Conservation (phyloP, 2,888 invertebrate species). For the Dynastes hyllus region DNA sequence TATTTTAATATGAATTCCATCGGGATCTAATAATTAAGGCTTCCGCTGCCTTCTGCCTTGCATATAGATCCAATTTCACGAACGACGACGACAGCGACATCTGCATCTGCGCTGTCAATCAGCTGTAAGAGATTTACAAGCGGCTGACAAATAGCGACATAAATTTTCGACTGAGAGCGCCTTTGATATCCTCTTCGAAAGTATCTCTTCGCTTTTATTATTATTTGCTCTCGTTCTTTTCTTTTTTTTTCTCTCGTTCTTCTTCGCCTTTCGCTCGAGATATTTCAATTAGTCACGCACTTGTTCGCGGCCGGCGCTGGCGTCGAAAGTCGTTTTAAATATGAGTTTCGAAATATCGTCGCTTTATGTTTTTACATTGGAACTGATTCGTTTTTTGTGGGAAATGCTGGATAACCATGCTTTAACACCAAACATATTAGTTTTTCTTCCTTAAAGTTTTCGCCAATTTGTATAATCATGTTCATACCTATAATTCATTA, state of each 20-base stretch:
- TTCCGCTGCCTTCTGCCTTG: conserved; percentile 8
- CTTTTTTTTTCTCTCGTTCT: conserved; percentile 53
- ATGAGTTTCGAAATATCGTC: too few relatives aligned
- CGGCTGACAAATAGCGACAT: conserved; percentile 63
- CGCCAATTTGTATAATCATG: too few relatives aligned
- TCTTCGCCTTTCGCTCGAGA: conserved; percentile 55
- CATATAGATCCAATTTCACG: conserved; percentile 7
- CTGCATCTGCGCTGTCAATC: conserved; percentile 56
- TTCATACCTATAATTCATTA: too few relatives aligned
- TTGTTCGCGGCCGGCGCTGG: conserved; percentile 57
- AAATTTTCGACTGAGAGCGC: conserved; percentile 57
- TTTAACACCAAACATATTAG: too few relatives aligned
- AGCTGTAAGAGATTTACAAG: conserved; percentile 53
- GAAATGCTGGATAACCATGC: too few relatives aligned
- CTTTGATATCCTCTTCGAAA: conserved; percentile 62
- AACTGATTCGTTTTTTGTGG: too few relatives aligned
- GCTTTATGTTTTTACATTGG: too few relatives aligned
- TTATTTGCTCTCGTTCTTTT: not conserved
- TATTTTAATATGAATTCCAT: conserved; percentile 29
- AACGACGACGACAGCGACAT: not conserved
- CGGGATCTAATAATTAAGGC: conserved; percentile 24
- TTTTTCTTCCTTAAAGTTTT: too few relatives aligned
- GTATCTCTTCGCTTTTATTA: conserved; percentile 50
- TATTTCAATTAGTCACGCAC: conserved; percentile 66
- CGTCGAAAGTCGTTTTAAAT: too few relatives aligned